Percentiles rank a stretch among this genome's conserved stretches.
Conservation (phyloP, 1,140 invertebrate species). For the Lethocerus indicus region DNA sequence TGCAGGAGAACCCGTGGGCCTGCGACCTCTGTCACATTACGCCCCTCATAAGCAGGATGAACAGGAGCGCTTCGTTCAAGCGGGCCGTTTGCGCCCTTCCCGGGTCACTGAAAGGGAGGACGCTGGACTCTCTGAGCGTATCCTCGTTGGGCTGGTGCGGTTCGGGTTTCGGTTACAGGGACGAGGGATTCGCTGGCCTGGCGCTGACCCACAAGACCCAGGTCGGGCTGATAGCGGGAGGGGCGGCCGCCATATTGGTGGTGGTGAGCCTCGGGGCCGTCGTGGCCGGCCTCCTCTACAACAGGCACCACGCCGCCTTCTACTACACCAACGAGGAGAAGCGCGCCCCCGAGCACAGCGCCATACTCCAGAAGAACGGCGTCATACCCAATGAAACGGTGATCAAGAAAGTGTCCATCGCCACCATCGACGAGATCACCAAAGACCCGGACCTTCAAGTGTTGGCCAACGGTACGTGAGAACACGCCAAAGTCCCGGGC, state of each 20-base stretch:
- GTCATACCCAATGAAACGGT: constrained; percentile 18
- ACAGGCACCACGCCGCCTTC: constrained; percentile 41
- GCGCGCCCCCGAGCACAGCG: constrained; percentile 9
- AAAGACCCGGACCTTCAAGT: constrained; percentile 23
- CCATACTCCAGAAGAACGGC: constrained; percentile 15
- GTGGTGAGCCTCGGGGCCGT: constrained; percentile 31
- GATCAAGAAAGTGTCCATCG: constrained; percentile 22
- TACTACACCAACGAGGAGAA: constrained; percentile 45
- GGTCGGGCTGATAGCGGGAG: constrained; percentile 36
- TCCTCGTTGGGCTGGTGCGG: constrained; percentile 33
- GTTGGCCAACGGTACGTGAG: constrained; percentile 15
- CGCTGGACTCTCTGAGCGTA: constrained; percentile 27
- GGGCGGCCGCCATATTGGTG: constrained; percentile 28
- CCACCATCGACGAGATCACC: constrained; percentile 26
- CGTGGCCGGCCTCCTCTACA: constrained; percentile 33
- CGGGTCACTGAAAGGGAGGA: constrained; percentile 28
- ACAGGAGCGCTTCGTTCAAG: constrained; percentile 28
- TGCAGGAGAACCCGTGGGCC: constrained; percentile 45
- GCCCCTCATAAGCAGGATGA: constrained; percentile 27
- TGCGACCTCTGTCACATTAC: constrained; percentile 45
- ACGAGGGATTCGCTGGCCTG: constrained; percentile 18
- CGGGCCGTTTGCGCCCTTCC: constrained; percentile 28
- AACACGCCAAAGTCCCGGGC: constrained; percentile 7
- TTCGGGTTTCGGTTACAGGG: constrained; percentile 19
- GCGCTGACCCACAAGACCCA: constrained; percentile 30